phyloP scores from a whole-genome alignment of 2,113 vertebrate species.

The Ceyx margarethae region DNA sequence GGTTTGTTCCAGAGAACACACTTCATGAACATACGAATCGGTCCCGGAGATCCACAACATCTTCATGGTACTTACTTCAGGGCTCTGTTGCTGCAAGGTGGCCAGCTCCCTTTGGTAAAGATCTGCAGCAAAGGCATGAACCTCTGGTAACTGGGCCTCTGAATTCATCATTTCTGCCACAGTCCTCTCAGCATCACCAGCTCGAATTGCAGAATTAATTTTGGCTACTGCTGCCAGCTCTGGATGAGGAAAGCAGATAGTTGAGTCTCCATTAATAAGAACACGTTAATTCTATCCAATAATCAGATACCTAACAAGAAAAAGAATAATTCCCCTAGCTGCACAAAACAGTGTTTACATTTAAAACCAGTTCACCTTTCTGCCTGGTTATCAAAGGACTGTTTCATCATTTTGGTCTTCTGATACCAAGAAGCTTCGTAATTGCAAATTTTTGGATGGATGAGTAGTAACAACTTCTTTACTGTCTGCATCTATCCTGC shows the following conservation, averaged over 20 bases:
- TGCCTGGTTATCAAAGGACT: neutral
- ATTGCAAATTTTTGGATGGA: neutral
- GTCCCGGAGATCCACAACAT: neutral
- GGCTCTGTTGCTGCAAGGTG: constrained; percentile 92
- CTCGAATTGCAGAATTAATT: constrained; percentile 87
- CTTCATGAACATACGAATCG: neutral
- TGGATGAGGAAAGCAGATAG: constrained; percentile 45
- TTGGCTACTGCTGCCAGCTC: constrained; percentile 84
- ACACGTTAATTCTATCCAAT: neutral
- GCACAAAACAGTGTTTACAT: neutral
- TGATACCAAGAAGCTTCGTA: neutral
- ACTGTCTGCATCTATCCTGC: neutral
- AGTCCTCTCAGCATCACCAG: constrained; percentile 84
- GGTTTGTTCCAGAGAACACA: neutral
- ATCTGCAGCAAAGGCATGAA: constrained; percentile 86
- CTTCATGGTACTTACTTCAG: constrained; percentile 73
- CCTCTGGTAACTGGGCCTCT: constrained; percentile 91
- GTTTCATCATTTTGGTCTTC: neutral
- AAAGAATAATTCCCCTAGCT: neutral
- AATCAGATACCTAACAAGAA: neutral
- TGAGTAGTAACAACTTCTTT: neutral
- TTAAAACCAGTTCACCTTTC: neutral
- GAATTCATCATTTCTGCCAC: constrained; percentile 90
- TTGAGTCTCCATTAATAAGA: neutral
- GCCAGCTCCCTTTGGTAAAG: constrained; percentile 92